Base-by-base conservation (phyloP, 2,797 vertebrate genomes). In the Poeciliopsis infans region DNA sequence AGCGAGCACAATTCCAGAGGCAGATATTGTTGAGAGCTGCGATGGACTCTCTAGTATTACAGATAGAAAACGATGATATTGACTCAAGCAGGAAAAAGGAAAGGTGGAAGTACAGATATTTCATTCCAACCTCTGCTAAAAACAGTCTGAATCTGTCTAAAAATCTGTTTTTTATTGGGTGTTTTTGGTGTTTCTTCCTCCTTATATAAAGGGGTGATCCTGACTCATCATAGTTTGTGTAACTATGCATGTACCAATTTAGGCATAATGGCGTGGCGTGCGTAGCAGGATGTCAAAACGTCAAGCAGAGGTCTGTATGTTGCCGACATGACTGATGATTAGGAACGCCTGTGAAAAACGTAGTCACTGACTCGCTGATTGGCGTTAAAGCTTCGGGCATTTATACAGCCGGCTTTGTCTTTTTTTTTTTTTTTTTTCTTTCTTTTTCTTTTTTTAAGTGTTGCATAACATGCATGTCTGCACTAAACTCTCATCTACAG, bases 231-330 rank as follows among this genome's bases (percentile, higher is more conserved):
- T 41, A 78, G 66, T 86, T 53, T 76, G 78, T 74, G 51, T 75
- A 77, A 73, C 79, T 85, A 85, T 78, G 75, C 82, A 82, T 87
- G 76, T 55, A 81, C 61, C 2, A 70, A n/a, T 70, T 70, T 46
- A 70, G 25, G 41, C 68, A 70, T 46, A 70, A 70, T 45, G 43
- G 23, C 5, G 25, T 28, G 23, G 66, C 23, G n/a, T 7, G 13
- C 41, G 16, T 45, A 10, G 45, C 41, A 45, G 43, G 25, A 46
- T 70, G 68, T 46, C 25, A 70, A 70, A 70, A 46, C 28, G 43
- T 70, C 13, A 70, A 28, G 20, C 68, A 43, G 45, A 45, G n/a
- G 41, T 45, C 41, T 46, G 68, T 18, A 70, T 45, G 68, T 70
- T 70, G 68, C 68, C 6, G n/a, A 45, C 41, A 70, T 8, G 25